phyloP scores from a whole-genome alignment of 2,113 vertebrate species.

The Notiomystis cincta region DNA sequence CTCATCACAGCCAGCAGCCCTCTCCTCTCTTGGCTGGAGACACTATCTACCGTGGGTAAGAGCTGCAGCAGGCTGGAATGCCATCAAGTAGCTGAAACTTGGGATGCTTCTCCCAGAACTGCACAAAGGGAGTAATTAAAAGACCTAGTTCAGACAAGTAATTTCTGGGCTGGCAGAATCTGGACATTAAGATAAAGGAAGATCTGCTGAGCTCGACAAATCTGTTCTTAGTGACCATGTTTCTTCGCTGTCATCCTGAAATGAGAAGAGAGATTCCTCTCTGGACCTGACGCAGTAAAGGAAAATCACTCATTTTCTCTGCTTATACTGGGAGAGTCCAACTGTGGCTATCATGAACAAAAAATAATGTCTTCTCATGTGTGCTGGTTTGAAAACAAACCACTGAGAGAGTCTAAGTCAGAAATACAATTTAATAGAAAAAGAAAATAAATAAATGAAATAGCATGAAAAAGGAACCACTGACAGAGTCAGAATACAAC shows the following conservation, averaged over 20 bases:
- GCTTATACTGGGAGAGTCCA: neutral
- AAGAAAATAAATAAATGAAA: too few relatives aligned
- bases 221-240: neutral
- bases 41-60: neutral
- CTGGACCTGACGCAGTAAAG: neutral
- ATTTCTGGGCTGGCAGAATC: neutral
- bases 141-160: neutral
- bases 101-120: neutral
- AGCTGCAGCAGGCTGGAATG: neutral
- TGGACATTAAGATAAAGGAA: constrained; percentile 19
- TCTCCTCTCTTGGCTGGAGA: neutral
- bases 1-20: neutral
- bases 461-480: too few relatives aligned
- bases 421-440: too few relatives aligned
- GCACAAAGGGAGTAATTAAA: constrained; percentile 34
- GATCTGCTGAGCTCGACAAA: neutral
- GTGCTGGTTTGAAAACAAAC: too few relatives aligned
- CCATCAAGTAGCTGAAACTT: neutral
- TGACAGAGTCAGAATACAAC: too few relatives aligned
- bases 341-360: neutral
- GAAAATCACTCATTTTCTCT: neutral
- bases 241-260: neutral
- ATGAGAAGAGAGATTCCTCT: neutral
- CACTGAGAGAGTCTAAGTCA: too few relatives aligned
- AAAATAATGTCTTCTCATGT: neutral